Conservation (phyloP, 1,140 invertebrate species). For the Stenopsyche tienmushanensis region DNA sequence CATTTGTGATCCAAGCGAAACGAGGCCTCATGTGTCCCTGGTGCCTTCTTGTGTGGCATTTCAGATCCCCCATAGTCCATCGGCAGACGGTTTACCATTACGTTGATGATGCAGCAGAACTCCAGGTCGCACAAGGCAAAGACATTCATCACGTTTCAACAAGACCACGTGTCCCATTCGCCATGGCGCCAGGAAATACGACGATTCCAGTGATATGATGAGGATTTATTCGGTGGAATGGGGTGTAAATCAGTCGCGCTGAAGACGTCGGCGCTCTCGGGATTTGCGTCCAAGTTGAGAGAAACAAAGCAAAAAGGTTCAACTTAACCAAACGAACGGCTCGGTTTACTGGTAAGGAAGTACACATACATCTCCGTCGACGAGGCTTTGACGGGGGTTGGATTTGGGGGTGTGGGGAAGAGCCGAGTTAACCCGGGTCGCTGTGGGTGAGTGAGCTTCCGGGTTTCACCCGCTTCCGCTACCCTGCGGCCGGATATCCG, state of each 20-base stretch:
- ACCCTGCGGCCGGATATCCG: conserved; percentile 13
- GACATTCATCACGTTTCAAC: neutral
- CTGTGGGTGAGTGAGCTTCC: conserved; percentile 9
- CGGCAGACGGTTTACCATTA: neutral
- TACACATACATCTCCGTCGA: too few species aligned
- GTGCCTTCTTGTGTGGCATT: neutral
- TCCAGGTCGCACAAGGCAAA: neutral
- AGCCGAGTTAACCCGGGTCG: neutral
- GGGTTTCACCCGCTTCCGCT: neutral
- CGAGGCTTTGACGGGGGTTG: too few species aligned
- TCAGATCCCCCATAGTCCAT: neutral
- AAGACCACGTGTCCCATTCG: neutral
- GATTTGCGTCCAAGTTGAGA: too few species aligned
- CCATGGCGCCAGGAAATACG: conserved; percentile 2
- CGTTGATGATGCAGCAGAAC: neutral
- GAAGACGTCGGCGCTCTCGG: too few species aligned
- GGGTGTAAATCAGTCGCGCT: too few species aligned
- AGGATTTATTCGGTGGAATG: too few species aligned
- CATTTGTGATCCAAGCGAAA: neutral
- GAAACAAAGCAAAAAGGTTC: too few species aligned
- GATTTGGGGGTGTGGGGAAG: too few species aligned
- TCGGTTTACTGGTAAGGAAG: too few species aligned
- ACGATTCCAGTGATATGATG: neutral
- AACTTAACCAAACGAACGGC: too few species aligned
- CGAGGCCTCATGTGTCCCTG: conserved; percentile 11